These are phyloP conservation scores for Anoplophora glabripennis DNA, from an alignment of 1,140 invertebrate species.

Conservation along the genomic window DNA sequence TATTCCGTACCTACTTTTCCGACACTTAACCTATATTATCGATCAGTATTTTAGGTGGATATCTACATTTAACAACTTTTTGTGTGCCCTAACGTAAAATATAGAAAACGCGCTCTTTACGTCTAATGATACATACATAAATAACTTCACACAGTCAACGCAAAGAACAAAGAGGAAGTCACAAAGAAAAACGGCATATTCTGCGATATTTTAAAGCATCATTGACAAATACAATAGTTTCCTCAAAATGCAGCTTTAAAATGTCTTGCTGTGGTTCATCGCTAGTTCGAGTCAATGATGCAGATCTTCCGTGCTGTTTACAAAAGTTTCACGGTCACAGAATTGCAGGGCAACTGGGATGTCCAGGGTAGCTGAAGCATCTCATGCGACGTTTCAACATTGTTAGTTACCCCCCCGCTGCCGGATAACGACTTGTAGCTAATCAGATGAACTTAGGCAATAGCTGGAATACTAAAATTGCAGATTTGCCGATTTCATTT, in stretches of 20 bases:
- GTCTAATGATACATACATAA: slow-evolving; percentile 4
- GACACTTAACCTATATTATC: too few relatives aligned
- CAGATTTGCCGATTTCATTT: background rate
- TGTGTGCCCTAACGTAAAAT: too few relatives aligned
- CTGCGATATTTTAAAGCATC: slow-evolving; percentile 37
- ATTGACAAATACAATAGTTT: slow-evolving; percentile 42
- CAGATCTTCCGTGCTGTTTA: background rate
- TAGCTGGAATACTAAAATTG: slow-evolving; percentile 1
- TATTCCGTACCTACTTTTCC: too few relatives aligned
- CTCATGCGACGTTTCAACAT: slow-evolving; percentile 35
- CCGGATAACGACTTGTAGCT: slow-evolving; percentile 37
- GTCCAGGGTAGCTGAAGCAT: slow-evolving; percentile 41
- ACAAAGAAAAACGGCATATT: slow-evolving; percentile 35
- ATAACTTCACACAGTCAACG: slow-evolving; percentile 1
- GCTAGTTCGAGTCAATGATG: slow-evolving; percentile 3
- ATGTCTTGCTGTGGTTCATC: slow-evolving; percentile 28
- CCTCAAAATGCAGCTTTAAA: slow-evolving; percentile 38
- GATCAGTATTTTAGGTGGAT: too few relatives aligned
- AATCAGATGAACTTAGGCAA: slow-evolving; percentile 32
- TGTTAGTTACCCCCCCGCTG: slow-evolving; percentile 34
- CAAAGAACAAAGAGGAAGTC: slow-evolving; percentile 19
- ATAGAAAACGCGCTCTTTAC: too few relatives aligned
- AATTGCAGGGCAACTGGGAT: slow-evolving; percentile 21
- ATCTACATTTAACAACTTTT: too few relatives aligned
- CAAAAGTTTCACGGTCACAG: slow-evolving; percentile 22